These are phyloP conservation scores for Lagria hirta DNA, from an alignment of 2,888 invertebrate genomes.

Conservation along the genomic window DNA sequence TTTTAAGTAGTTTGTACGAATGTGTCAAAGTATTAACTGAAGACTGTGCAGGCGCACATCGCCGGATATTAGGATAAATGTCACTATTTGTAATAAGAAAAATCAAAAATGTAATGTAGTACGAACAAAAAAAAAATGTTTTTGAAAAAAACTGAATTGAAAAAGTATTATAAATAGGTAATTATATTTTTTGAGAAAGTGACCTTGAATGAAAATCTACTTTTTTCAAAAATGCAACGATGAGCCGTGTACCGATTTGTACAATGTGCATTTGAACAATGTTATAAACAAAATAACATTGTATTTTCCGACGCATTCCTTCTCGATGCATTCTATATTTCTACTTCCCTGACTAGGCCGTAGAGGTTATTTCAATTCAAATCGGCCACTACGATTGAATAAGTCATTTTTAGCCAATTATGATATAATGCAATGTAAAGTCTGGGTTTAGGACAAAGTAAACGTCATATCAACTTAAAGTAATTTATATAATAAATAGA, in stretches of 20 bases:
- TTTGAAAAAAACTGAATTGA: constrained; percentile 40
- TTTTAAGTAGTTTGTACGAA: constrained; percentile 48
- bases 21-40: constrained; percentile 57
- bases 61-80: constrained; percentile 53
- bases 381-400: too few species aligned
- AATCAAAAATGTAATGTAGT: constrained; percentile 44
- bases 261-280: constrained; percentile 40
- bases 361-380: too few species aligned
- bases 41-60: constrained; percentile 55
- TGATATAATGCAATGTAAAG: too few species aligned
- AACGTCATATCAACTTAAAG: too few species aligned
- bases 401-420: too few species aligned
- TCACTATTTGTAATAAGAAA: constrained; percentile 49
- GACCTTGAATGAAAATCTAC: constrained; percentile 53
- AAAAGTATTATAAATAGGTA: constrained; percentile 51
- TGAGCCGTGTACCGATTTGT: constrained; percentile 38
- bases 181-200: constrained; percentile 56
- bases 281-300: constrained; percentile 6
- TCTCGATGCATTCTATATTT: constrained; percentile 52
- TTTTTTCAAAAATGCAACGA: constrained; percentile 47
- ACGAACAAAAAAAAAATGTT: constrained; percentile 45
- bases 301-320: constrained; percentile 48
- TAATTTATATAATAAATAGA: too few species aligned
- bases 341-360: constrained; percentile 39
- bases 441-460: too few species aligned